A percentile compares a stretch with the other conserved stretches of the same genome.
Evolutionary conservation across 2,113 vertebrate species (phyloP).

Genomic region (western clawed frog (Xenopus tropicalis)): UCB_Xtro_10.0 CM004451.2:57508001-57508500

Average conservation of each 20-base stretch:
- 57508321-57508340: slow-evolving; percentile 49
- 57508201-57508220: slow-evolving; percentile 47
- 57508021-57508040: slow-evolving; percentile 50
- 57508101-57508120: slow-evolving; percentile 48
- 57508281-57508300: slow-evolving; percentile 39
- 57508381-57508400: slow-evolving; percentile 34
- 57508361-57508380: slow-evolving; percentile 49
- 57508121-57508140: slow-evolving; percentile 50
- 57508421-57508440: slow-evolving; percentile 52
- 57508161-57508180: slow-evolving; percentile 34
- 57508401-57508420: slow-evolving; percentile 52
- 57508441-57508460: slow-evolving; percentile 58
- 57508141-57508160: slow-evolving; percentile 42
- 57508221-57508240: slow-evolving; percentile 47
- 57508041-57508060: slow-evolving; percentile 39
- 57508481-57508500: slow-evolving; percentile 51
- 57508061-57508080: slow-evolving; percentile 47
- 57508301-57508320: slow-evolving; percentile 47
- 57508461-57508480: slow-evolving; percentile 55
- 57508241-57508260: slow-evolving; percentile 33
- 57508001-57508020: slow-evolving; percentile 14
- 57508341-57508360: slow-evolving; percentile 54
- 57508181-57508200: slow-evolving; percentile 44
- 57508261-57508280: slow-evolving; percentile 57
- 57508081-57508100: slow-evolving; percentile 41